Percentiles rank a stretch among this genome's conserved stretches.
These are phyloP conservation scores for Symphodus melops DNA, from an alignment of 2,113 vertebrate species.

Conservation along the genomic window DNA sequence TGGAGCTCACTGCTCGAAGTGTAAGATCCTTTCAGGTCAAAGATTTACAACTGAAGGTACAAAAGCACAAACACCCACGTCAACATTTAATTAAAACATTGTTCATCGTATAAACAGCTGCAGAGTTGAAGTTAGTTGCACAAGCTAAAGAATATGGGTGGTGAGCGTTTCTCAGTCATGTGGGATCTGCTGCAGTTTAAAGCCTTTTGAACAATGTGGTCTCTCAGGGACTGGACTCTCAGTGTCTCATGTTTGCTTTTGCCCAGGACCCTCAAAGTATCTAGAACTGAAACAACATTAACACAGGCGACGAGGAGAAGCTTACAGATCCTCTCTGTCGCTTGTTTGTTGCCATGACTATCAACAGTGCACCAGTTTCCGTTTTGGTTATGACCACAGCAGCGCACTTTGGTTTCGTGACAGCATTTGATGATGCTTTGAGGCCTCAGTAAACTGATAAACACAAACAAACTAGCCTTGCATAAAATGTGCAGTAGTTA, in stretches of 20 bases:
- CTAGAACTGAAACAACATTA: background rate
- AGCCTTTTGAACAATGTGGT: slow-evolving; percentile 13
- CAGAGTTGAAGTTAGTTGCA: background rate
- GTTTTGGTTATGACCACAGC: background rate
- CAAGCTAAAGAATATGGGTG: background rate
- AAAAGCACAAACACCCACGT: too few species aligned
- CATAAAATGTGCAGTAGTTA: background rate
- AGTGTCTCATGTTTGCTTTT: slow-evolving; percentile 27
- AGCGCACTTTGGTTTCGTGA: background rate
- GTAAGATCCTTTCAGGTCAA: too few species aligned
- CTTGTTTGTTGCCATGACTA: background rate
- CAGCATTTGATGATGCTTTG: background rate
- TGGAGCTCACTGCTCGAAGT: too few species aligned
- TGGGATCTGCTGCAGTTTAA: slow-evolving; percentile 18
- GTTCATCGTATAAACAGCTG: background rate
- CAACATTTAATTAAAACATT: too few species aligned
- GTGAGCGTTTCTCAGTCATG: slow-evolving; percentile 25
- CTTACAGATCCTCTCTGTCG: background rate
- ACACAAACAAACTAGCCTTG: background rate
- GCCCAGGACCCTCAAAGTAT: background rate
- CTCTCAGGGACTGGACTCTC: slow-evolving; percentile 9
- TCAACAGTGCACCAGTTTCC: background rate
- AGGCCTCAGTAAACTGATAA: background rate
- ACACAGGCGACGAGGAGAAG: background rate
- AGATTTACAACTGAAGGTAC: too few species aligned